These are phyloP conservation scores for Armadillidium nasatum DNA, from an alignment of 1,140 invertebrate species.

Conservation along the genomic window DNA sequence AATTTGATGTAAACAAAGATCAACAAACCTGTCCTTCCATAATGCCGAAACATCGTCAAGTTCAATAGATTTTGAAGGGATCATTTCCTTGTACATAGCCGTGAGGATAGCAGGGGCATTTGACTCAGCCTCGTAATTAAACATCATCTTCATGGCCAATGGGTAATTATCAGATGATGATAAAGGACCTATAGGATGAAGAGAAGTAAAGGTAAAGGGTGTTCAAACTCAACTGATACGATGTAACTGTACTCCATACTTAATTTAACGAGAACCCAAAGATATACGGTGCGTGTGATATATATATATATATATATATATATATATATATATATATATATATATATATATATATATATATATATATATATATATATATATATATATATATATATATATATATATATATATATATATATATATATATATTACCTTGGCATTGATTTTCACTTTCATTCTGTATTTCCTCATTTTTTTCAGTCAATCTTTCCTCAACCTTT, in stretches of 20 bases:
- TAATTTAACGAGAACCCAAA: too few species aligned
- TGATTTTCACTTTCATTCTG: not conserved
- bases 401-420: slow-evolving; percentile 8
- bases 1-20: not conserved
- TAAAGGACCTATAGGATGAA: not conserved
- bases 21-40: not conserved
- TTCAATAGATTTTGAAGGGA: slow-evolving; percentile 58
- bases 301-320: too few species aligned
- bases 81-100: slow-evolving; percentile 74
- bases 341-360: too few species aligned
- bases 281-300: too few species aligned
- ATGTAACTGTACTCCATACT: too few species aligned
- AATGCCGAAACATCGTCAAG: slow-evolving; percentile 50
- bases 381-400: slow-evolving; percentile 13
- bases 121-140: slow-evolving; percentile 81
- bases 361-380: too few species aligned
- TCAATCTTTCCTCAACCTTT: too few species aligned
- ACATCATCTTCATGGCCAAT: slow-evolving; percentile 84
- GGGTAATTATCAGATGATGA: slow-evolving; percentile 53
- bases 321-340: too few species aligned
- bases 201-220: slow-evolving; percentile 25
- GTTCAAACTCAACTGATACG: too few species aligned
- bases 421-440: not conserved
- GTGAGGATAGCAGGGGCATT: slow-evolving; percentile 69
- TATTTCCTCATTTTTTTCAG: too few species aligned